Evolutionary conservation across 2,888 invertebrate species (phyloP).

Genomic region (Amphipoea lucens): DNA sequence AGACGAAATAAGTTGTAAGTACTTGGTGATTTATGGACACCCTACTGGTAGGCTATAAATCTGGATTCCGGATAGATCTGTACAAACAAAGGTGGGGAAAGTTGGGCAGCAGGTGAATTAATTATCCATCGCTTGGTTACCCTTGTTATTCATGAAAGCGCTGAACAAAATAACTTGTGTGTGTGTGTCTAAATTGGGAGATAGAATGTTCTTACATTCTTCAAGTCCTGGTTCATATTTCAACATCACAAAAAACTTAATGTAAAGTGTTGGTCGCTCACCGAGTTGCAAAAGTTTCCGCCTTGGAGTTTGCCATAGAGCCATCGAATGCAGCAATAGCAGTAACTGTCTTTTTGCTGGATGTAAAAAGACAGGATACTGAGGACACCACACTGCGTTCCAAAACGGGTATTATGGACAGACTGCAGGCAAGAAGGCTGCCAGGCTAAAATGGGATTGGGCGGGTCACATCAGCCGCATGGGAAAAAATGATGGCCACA

Average conservation of each 20-base stretch:
- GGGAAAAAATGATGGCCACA: no score
- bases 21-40: slow-evolving; percentile 54
- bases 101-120: slow-evolving; percentile 55
- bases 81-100: slow-evolving; percentile 57
- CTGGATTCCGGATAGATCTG: slow-evolving; percentile 42
- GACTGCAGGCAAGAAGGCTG: not conserved
- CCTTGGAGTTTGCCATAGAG: not conserved
- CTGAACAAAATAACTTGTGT: slow-evolving; percentile 9
- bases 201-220: not conserved
- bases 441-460: not conserved
- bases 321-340: not conserved
- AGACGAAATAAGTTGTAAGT: slow-evolving; percentile 55
- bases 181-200: not conserved
- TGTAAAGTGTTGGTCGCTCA: not conserved
- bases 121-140: slow-evolving; percentile 50
- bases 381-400: not conserved
- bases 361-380: not conserved
- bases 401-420: not conserved
- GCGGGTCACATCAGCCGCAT: not conserved
- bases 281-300: not conserved
- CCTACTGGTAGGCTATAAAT: slow-evolving; percentile 51
- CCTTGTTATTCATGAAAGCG: slow-evolving; percentile 35
- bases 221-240: not conserved
- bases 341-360: not conserved
- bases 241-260: not conserved